Evolutionary conservation across 2,888 invertebrate genomes (phyloP).

Genomic region (Prosapia bicincta): DNA sequence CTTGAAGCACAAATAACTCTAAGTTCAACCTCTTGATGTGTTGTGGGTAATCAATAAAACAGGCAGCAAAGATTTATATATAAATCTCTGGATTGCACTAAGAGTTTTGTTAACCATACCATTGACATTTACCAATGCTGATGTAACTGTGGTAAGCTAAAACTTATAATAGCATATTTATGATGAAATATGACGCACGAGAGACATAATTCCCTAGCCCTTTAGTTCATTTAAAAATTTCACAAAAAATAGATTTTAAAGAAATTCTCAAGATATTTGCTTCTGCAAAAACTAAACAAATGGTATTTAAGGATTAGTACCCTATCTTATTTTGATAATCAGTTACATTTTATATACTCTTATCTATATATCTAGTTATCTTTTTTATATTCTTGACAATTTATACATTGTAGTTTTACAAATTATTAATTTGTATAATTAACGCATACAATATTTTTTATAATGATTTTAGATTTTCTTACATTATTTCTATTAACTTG

Average conservation of each 20-base stretch:
- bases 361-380: neutral
- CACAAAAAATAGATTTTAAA: neutral
- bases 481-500: too few relatives aligned
- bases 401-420: too few relatives aligned
- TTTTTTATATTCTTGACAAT: too few relatives aligned
- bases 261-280: neutral
- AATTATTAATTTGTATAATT: too few relatives aligned
- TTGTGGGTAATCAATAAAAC: neutral
- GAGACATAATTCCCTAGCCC: neutral
- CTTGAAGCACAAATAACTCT: too few relatives aligned
- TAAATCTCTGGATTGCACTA: conserved; percentile 17
- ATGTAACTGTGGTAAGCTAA: conserved; percentile 14
- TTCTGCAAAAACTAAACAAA: neutral
- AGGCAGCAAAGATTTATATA: conserved; percentile 8
- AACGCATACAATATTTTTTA: too few relatives aligned
- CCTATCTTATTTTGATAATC: neutral
- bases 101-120: conserved; percentile 10
- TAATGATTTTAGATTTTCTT: too few relatives aligned
- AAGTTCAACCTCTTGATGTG: conserved; percentile 7
- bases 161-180: conserved; percentile 7
- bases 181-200: neutral
- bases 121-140: neutral
- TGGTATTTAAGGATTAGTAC: neutral
- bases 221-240: neutral
- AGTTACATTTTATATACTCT: neutral